phyloP scores from a whole-genome alignment of 2,888 invertebrate species.

The Eupithecia subumbrata region DNA sequence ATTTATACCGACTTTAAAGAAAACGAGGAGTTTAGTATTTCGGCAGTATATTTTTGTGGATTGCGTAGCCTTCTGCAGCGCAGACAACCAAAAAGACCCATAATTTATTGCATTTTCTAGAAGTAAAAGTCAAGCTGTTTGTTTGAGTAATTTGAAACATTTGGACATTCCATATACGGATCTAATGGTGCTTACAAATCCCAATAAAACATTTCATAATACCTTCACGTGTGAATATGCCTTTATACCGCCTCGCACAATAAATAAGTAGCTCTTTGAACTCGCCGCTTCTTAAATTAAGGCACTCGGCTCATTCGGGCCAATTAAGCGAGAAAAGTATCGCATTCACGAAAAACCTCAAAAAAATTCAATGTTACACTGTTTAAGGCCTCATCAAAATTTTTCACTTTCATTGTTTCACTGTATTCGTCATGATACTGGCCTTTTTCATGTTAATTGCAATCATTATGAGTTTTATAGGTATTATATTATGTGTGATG shows the following conservation, averaged over 20 bases:
- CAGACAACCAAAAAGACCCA: not conserved
- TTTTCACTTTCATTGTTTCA: constrained; percentile 68
- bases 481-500: constrained; percentile 34
- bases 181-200: constrained; percentile 20
- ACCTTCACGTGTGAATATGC: constrained; percentile 18
- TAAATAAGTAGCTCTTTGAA: constrained; percentile 73
- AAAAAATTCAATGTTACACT: constrained; percentile 59
- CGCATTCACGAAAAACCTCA: constrained; percentile 46
- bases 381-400: constrained; percentile 71
- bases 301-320: constrained; percentile 69
- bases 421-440: constrained; percentile 66
- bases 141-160: constrained; percentile 4
- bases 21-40: no score
- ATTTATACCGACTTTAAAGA: no score
- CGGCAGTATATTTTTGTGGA: not conserved
- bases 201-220: constrained; percentile 8
- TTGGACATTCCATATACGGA: constrained; percentile 8
- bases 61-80: not conserved
- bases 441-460: constrained; percentile 45
- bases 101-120: not conserved
- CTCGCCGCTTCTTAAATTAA: constrained; percentile 74
- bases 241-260: constrained; percentile 52
- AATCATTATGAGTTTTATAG: constrained; percentile 38
- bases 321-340: constrained; percentile 80
- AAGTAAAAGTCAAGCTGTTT: constrained; percentile 6